Evolutionary conservation across 1,140 invertebrate species (phyloP), one percentile per base, ranked within the genome.

Genomic region (Chrysomallon squamiferum): DNA sequence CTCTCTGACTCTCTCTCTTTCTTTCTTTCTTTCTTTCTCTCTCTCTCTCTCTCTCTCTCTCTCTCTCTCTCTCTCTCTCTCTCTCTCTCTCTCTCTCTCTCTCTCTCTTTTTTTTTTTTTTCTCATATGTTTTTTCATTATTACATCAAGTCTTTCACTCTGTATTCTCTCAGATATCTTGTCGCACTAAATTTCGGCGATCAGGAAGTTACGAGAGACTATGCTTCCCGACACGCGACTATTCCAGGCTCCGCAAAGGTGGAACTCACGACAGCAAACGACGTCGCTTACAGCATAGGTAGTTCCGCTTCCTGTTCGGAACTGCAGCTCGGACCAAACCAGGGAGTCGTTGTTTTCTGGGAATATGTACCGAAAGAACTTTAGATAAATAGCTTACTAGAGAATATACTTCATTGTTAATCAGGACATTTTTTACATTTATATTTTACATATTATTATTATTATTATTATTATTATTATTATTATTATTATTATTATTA

Each of bases 171-270:
- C 52, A 82, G 80, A 9, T 84, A 78, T 58, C 62, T 84, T 11
- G 75, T 84, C 22, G 76, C 72, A 4, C 70, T 84, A n/a, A 84
- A 84, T 58, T 78, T 83, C 50, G 80, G 72, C n/a, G 45, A 59
- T 3, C 65, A 18, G 13, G 56, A 45, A 27, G 69, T 66, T 22
- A 72, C 62, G 27, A 69, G 72, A 63, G 74, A 78, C 52, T 81
- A 66, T 57, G 61, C 33, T 4, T 68, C 66, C 20, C 50, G 56
- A 30, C 74, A 79, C 52, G 50, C 66, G 13, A 76, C 75, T 6
- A 72, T 82, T n/a, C 69, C 74, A 25, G 56, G 64, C 1, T 43
- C 65, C 25, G 77, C 71, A 7, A 62, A 68, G 1, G 75, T 78
- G 7, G 76, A 69, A 9, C n/a, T 78, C 2, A 59, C 67, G 0